These are phyloP conservation scores for Noctilio leporinus DNA, from an alignment of 2,113 vertebrate species.

Conservation along the genomic window DNA sequence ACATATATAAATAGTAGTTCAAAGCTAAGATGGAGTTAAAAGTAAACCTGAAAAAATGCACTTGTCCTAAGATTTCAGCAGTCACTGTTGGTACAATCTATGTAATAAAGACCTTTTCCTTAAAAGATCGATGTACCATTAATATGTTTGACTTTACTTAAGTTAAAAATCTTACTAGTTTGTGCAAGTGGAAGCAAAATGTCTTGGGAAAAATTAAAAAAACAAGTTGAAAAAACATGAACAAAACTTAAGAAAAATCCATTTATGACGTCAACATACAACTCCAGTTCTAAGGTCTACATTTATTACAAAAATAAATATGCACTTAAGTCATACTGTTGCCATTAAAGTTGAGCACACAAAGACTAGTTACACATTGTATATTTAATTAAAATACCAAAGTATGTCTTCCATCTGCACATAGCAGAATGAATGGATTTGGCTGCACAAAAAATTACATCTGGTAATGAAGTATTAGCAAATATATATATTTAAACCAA, in stretches of 20 bases:
- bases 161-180: constrained; percentile 58
- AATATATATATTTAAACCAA: background rate
- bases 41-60: background rate
- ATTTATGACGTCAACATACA: constrained; percentile 74
- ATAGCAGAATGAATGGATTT: constrained; percentile 54
- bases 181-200: constrained; percentile 55
- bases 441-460: constrained; percentile 62
- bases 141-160: constrained; percentile 40
- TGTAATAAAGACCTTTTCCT: background rate
- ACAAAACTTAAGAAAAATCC: constrained; percentile 66
- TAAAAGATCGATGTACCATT: constrained; percentile 17
- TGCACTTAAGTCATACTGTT: constrained; percentile 68
- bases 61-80: background rate
- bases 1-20: constrained; percentile 9
- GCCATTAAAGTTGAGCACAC: constrained; percentile 73
- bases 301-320: constrained; percentile 80
- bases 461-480: constrained; percentile 68
- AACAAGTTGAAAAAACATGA: constrained; percentile 77
- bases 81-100: constrained; percentile 25
- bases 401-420: constrained; percentile 73
- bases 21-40: constrained; percentile 7
- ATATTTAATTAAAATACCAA: constrained; percentile 78
- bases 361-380: constrained; percentile 56
- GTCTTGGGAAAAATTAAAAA: constrained; percentile 73
- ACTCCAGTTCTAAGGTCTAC: constrained; percentile 34